These are phyloP conservation scores for Uloborus plumipes DNA, from an alignment of 2,888 invertebrate genomes.

Conservation along the genomic window DNA sequence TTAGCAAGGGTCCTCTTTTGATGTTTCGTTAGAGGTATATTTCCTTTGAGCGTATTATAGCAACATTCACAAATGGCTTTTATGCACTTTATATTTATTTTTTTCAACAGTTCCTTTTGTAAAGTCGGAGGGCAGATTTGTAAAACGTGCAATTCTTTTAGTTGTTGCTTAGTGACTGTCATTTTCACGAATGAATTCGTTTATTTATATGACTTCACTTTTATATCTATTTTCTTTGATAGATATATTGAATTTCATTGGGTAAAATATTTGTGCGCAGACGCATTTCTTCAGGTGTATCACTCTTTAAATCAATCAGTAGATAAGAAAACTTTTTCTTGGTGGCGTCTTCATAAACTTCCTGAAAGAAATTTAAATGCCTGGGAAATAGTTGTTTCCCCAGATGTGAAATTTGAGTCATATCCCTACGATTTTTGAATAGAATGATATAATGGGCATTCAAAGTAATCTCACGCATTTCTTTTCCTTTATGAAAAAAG, in stretches of 20 bases:
- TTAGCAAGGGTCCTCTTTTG: not conserved
- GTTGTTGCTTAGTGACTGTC: conserved; percentile 5
- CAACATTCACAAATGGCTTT: not conserved
- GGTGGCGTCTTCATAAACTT: conserved; percentile 17
- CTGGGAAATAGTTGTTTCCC: conserved; percentile 22
- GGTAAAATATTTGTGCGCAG: conserved; percentile 18
- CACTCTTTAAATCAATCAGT: not conserved
- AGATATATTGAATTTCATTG: conserved; percentile 5
- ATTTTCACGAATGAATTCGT: not conserved
- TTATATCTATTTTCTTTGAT: conserved; percentile 2
- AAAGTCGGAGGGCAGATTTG: not conserved
- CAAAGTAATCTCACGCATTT: no score
- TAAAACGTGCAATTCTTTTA: not conserved
- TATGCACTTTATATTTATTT: not conserved
- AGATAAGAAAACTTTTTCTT: conserved; percentile 12
- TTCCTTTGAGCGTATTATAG: conserved; percentile 1
- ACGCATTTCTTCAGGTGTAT: conserved; percentile 14
- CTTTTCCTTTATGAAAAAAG: no score
- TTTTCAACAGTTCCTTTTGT: not conserved
- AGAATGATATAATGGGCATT: conserved; percentile 33
- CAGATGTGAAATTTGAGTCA: conserved; percentile 10
- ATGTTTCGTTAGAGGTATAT: not conserved
- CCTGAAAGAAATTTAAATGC: conserved; percentile 15
- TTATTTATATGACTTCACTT: not conserved
- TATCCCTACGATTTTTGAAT: conserved; percentile 16